Evolutionary conservation across 2,113 vertebrate genomes (phyloP), one percentile per base, ranked within the genome.

Genomic region (Lophura nycthemera): DNA sequence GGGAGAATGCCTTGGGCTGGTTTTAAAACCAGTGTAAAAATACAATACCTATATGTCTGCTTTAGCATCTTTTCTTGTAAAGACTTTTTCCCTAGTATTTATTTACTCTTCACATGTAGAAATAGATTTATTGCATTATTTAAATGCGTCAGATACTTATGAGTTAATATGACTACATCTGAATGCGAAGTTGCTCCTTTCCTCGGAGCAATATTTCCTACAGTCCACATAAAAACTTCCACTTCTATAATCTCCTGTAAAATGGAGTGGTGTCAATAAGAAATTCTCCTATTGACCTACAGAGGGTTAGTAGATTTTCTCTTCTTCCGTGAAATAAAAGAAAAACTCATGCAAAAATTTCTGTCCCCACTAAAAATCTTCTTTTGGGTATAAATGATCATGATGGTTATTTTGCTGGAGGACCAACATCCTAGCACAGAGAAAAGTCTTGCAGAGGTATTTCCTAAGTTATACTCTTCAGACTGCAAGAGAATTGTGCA

Each of bases 1-100:
- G 98, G 98, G 98, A 98, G 98, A 98, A 96, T 86, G 97, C 98
- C 98, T 76, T 87, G 96, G 98, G 97, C 92, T 98, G 91, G 90
- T 97, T 98, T 97, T 94, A 96, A 97, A 85, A 93, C 64, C 81
- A 95, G 78, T 93, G 74, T 77, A 96, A 93, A 88, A 96, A 94
- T 86, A 82, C 79, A 92, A 88, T 97, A 97, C 92, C 96, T 97
- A 88, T 71, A 38, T 83, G 56, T 75, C 78, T 97, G 83, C 1
- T 86, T 95, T 92, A 92, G 73, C 72, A 91, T 96, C 74, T 83
- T 77, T 56, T 66, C 52, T 60, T 45, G 24, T 8, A 13, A 78
- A 43, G 47, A 19, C 24, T 74, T 48, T 88, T 73, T 89, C 67
- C 40, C 15, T 63, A 36, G 4, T 83, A 84, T 95, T 92, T 96